Evolutionary conservation across 2,797 vertebrate genomes (phyloP).

Genomic region (Macrochelys suwanniensis): DNA sequence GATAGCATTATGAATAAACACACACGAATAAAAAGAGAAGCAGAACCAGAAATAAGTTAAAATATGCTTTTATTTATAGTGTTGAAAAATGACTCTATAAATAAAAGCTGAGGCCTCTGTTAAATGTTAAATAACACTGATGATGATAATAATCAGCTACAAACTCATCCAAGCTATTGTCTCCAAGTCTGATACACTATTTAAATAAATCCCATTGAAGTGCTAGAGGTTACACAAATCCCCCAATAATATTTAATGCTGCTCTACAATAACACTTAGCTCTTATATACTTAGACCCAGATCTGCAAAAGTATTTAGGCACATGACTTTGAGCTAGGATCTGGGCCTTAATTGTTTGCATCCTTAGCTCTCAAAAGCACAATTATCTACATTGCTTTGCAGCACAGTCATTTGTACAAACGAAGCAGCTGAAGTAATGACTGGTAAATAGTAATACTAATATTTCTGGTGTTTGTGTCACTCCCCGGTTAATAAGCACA

Average conservation of each 20-base stretch:
- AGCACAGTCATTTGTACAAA: background rate
- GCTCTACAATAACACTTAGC: background rate
- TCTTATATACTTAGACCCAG: background rate
- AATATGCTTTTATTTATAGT: background rate
- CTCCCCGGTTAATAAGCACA: background rate
- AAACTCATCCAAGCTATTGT: background rate
- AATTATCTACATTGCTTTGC: background rate
- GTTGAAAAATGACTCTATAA: background rate
- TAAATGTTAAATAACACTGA: background rate
- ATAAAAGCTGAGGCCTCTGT: background rate
- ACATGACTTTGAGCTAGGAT: background rate
- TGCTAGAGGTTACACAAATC: background rate
- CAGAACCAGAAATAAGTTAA: background rate
- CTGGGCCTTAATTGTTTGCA: background rate
- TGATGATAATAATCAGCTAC: background rate
- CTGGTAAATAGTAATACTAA: background rate
- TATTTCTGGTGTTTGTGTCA: background rate
- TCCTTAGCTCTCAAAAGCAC: background rate
- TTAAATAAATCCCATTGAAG: background rate
- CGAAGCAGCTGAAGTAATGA: background rate
- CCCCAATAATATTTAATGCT: background rate
- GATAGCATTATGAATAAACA: background rate
- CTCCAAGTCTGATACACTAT: background rate
- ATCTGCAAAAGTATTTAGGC: background rate
- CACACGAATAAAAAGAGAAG: rapidly evolving